phyloP scores from a whole-genome alignment of 1,140 invertebrate species.

The Varroa destructor region DNA sequence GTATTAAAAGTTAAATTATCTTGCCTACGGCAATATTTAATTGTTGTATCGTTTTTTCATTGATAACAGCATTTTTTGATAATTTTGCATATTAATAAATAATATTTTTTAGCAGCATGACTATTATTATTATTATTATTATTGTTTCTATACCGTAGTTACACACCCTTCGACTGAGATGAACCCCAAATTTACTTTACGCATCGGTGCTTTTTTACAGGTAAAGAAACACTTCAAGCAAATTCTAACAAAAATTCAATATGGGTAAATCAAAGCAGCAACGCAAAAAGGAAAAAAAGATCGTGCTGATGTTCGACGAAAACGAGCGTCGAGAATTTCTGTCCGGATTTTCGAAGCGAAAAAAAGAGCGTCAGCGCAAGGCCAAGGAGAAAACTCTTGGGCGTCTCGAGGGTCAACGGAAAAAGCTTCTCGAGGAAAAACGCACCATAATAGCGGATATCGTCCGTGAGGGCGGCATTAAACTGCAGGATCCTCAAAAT shows the following conservation, averaged over 20 bases:
- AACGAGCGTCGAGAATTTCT: slow-evolving; percentile 13
- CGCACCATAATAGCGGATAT: slow-evolving; percentile 22
- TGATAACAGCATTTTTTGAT: too few relatives aligned
- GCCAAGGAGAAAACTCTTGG: neutral
- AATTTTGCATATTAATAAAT: too few relatives aligned
- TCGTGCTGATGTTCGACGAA: slow-evolving; percentile 14
- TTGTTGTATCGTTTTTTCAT: too few relatives aligned
- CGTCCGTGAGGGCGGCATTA: slow-evolving; percentile 12
- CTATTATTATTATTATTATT: too few relatives aligned
- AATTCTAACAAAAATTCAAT: neutral
- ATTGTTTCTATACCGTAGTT: too few relatives aligned
- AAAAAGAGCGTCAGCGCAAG: slow-evolving; percentile 20
- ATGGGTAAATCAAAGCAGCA: slow-evolving; percentile 27
- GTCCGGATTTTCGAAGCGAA: slow-evolving; percentile 14
- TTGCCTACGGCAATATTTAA: too few relatives aligned
- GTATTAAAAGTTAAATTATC: too few relatives aligned
- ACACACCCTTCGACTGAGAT: too few relatives aligned
- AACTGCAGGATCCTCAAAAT: slow-evolving; percentile 13
- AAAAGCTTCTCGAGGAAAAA: slow-evolving; percentile 14
- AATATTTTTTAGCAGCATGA: too few relatives aligned
- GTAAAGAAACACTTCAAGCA: neutral
- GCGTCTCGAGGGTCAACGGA: slow-evolving; percentile 3
- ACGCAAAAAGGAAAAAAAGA: slow-evolving; percentile 8
- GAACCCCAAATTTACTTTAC: too few relatives aligned
- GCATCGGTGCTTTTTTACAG: neutral